phyloP scores from a whole-genome alignment of 2,797 vertebrate species.

The Sebastes minor region DNA sequence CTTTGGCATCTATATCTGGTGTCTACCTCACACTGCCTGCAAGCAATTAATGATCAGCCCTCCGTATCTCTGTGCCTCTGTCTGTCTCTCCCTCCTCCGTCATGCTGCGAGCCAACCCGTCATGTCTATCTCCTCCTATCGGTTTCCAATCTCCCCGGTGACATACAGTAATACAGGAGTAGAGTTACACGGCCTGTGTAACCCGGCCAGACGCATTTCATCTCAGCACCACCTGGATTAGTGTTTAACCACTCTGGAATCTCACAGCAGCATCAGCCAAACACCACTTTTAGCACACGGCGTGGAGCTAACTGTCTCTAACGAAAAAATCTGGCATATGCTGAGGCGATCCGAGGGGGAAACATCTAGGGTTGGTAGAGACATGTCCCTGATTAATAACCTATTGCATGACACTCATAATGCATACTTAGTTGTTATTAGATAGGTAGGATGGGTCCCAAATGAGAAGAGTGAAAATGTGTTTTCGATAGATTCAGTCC shows the following conservation, averaged over 20 bases:
- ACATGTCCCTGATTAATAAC: background rate
- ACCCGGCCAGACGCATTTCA: slow-evolving; percentile 65
- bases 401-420: background rate
- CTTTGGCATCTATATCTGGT: slow-evolving; percentile 52
- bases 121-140: slow-evolving; percentile 57
- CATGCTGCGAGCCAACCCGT: slow-evolving; percentile 45
- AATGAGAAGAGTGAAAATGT: background rate
- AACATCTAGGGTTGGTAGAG: background rate
- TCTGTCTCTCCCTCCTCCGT: slow-evolving; percentile 13
- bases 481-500: slow-evolving; percentile 1
- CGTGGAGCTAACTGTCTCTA: slow-evolving; percentile 16
- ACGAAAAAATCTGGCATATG: slow-evolving; percentile 11
- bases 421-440: background rate
- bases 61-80: slow-evolving; percentile 9
- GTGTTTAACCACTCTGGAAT: slow-evolving; percentile 75
- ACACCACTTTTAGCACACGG: slow-evolving; percentile 58
- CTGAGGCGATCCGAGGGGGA: background rate
- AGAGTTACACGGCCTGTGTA: slow-evolving; percentile 64
- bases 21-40: slow-evolving; percentile 52
- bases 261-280: slow-evolving; percentile 63
- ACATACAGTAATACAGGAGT: slow-evolving; percentile 63
- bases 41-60: slow-evolving; percentile 58
- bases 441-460: background rate
- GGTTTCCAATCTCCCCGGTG: slow-evolving; percentile 69
- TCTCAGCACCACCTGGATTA: slow-evolving; percentile 77